phyloP scores from a whole-genome alignment of 2,888 invertebrate species.

The Ecliptopera silaceata region DNA sequence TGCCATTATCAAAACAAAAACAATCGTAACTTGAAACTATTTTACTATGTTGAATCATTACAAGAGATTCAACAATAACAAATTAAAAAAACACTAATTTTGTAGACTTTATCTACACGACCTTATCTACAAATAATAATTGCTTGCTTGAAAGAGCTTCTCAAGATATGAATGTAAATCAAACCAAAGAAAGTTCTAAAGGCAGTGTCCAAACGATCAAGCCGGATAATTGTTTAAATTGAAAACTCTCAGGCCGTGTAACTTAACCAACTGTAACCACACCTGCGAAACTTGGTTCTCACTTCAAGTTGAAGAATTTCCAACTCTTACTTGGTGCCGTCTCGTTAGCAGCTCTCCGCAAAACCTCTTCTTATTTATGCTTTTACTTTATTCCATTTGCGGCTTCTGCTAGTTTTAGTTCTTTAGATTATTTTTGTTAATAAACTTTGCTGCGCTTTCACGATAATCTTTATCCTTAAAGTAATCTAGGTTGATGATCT shows the following conservation, averaged over 20 bases:
- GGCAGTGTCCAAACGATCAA: constrained; percentile 25
- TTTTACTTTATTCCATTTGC: constrained; percentile 73
- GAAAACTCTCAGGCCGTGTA: constrained; percentile 48
- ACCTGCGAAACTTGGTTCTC: constrained; percentile 61
- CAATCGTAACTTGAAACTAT: too few relatives aligned
- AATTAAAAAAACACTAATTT: too few relatives aligned
- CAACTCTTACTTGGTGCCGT: constrained; percentile 57
- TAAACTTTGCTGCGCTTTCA: not conserved
- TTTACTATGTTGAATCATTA: too few relatives aligned
- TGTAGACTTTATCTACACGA: too few relatives aligned
- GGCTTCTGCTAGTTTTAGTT: constrained; percentile 42
- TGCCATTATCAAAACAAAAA: too few relatives aligned
- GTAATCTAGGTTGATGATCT: not conserved
- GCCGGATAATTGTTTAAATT: constrained; percentile 60
- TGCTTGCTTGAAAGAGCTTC: not conserved
- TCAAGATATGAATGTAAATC: not conserved
- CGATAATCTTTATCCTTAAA: not conserved
- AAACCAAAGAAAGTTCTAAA: not conserved
- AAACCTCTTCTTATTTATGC: constrained; percentile 77
- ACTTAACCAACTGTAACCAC: constrained; percentile 53
- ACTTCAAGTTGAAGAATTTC: constrained; percentile 51
- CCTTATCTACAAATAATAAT: too few relatives aligned
- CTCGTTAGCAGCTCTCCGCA: constrained; percentile 74
- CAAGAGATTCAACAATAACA: too few relatives aligned
- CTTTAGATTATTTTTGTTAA: constrained; percentile 24